Conservation (phyloP, 2,113 vertebrate genomes). For the Vulpes lagopus region DNA sequence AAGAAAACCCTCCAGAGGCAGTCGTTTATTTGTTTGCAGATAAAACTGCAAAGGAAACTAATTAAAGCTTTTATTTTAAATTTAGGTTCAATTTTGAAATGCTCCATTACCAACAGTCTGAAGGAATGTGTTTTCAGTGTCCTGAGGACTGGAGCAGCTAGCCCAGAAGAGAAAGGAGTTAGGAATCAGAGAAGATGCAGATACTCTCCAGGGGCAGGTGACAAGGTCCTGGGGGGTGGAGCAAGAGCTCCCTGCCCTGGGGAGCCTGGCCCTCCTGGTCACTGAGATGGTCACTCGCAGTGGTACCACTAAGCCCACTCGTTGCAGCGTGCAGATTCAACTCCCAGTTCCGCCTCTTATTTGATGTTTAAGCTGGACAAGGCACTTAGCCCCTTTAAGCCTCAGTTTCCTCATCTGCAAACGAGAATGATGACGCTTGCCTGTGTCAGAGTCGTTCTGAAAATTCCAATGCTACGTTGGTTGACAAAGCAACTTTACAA, state of each 20-base stretch:
- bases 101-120: neutral
- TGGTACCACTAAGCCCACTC: too few relatives aligned
- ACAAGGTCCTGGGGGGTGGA: neutral
- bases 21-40: slow-evolving; percentile 12
- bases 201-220: neutral
- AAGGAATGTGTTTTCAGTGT: neutral
- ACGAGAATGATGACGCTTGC: neutral
- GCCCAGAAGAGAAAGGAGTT: neutral
- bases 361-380: neutral
- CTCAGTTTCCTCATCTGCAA: neutral
- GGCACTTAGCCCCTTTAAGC: neutral
- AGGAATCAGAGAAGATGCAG: neutral
- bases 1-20: neutral
- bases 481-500: neutral
- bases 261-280: neutral
- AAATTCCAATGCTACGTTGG: neutral
- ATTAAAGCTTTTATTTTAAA: slow-evolving; percentile 20
- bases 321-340: neutral
- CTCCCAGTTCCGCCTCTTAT: neutral
- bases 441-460: neutral
- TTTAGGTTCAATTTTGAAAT: slow-evolving; percentile 11
- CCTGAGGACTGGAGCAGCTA: neutral
- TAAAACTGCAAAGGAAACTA: slow-evolving; percentile 14
- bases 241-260: neutral
- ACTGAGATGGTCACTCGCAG: neutral